Evolutionary conservation across 2,797 vertebrate genomes (phyloP).

Genomic region (Sciurus carolinensis): DNA sequence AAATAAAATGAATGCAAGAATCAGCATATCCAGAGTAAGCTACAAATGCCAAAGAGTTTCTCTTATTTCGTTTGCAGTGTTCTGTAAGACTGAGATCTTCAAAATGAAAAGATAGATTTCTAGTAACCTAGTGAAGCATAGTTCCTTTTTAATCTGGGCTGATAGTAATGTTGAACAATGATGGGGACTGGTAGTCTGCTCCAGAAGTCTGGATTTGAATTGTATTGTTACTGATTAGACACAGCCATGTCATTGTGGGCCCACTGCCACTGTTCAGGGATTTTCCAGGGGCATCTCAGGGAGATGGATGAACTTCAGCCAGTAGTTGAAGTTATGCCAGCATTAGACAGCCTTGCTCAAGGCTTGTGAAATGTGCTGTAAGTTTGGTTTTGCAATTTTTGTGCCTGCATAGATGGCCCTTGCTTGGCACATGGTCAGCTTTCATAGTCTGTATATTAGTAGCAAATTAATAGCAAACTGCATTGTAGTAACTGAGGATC

Average conservation of each 20-base stretch:
- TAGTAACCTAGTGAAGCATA: background rate
- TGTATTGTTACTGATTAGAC: background rate
- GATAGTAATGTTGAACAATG: background rate
- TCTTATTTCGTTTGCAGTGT: background rate
- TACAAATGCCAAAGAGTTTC: background rate
- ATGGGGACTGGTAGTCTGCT: background rate
- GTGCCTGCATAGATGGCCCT: background rate
- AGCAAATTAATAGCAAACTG: background rate
- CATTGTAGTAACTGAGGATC: background rate
- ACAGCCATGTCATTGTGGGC: background rate
- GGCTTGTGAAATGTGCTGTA: background rate
- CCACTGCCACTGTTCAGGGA: background rate
- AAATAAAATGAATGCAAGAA: background rate
- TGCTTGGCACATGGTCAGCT: rapidly evolving
- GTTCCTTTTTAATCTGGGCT: background rate
- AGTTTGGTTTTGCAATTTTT: background rate
- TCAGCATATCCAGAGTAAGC: background rate
- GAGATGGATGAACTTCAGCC: background rate
- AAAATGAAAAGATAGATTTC: constrained; percentile 20
- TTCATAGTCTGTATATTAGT: background rate
- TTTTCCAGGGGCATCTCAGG: background rate
- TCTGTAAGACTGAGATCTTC: background rate
- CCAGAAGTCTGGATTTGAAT: background rate
- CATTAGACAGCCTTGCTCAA: background rate
- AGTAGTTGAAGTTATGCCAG: background rate